Conservation (phyloP, 2,113 vertebrate species). For the Ceyx melanurus region DNA sequence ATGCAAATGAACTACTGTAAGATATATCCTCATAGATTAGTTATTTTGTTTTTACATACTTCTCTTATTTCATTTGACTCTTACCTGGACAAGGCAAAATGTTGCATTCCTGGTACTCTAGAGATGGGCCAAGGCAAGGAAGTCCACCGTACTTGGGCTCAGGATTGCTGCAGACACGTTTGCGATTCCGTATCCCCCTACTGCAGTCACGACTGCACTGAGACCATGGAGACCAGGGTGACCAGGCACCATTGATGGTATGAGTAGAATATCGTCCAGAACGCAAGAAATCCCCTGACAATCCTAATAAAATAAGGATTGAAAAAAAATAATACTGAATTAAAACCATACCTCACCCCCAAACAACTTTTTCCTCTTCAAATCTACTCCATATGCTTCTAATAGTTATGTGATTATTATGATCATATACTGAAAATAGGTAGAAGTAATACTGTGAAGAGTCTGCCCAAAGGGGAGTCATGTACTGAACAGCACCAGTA, state of each 20-base stretch:
- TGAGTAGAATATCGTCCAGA: constrained; percentile 87
- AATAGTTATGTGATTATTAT: background rate
- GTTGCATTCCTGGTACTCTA: constrained; percentile 97
- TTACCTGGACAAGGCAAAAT: constrained; percentile 93
- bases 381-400: background rate
- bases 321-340: background rate
- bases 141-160: constrained; percentile 91
- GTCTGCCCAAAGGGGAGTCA: background rate
- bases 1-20: background rate
- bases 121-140: constrained; percentile 85
- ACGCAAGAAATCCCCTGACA: constrained; percentile 86
- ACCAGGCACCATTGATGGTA: constrained; percentile 91
- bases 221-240: constrained; percentile 90
- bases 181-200: constrained; percentile 89
- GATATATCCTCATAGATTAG: background rate
- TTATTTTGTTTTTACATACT: background rate
- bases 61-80: background rate
- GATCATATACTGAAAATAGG: background rate
- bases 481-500: background rate
- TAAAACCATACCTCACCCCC: background rate
- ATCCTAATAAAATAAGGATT: constrained; percentile 40
- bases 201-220: constrained; percentile 97
- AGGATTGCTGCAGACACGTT: constrained; percentile 90
- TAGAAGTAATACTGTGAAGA: background rate
- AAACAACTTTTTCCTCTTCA: background rate